Base-by-base conservation (phyloP, 2,113 vertebrate species). In the Carassius auratus region DNA sequence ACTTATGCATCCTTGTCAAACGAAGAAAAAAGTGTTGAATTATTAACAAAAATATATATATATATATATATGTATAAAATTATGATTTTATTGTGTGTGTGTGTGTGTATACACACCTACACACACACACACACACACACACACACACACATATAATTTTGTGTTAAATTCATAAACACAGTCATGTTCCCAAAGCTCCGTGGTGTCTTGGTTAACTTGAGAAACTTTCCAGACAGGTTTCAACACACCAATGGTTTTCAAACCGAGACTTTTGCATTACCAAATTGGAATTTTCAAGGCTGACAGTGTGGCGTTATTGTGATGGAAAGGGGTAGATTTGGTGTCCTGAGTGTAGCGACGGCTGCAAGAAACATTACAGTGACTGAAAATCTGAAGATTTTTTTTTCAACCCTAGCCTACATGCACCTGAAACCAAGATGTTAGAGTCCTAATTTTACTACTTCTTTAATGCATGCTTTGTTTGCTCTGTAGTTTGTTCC, bases 261-360 rank as follows among this genome's bases (percentile, higher is more conserved):
- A 62, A 64, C 59, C 15, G 15, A 81, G 69, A 69, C 23, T 69
- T 81, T 69, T 1, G 0, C 62, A 33, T 36, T 21, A 68, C 61
- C 30, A 68, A 52, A 81, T 68, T 68, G 79, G 64, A 75, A 77
- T 78, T 57, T 85, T 85, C 62, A 85, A 66, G 12, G 23, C 57
- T 84, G 64, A 87, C 75, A 87, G 57, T 52, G 62, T 74, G 66
- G 12, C 5, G 26, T 77, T 83, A 76, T 84, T 79, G 15, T 55
- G 26, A 80, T 38, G 42, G 38, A 78, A 71, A 76, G 59, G 82
- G 55, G 81, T 71, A 55, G 66, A 73, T 79, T 69, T 10, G 76
- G 64, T 48, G n/a, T 71, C 42, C 13, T 30, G 81, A 69, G 86
- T 61, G 74, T 74, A 64, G 57, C 9, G 15, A 64, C 33, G 19